Base-by-base conservation (phyloP, 2,113 vertebrate genomes). In the Perognathus longimembris region DNA sequence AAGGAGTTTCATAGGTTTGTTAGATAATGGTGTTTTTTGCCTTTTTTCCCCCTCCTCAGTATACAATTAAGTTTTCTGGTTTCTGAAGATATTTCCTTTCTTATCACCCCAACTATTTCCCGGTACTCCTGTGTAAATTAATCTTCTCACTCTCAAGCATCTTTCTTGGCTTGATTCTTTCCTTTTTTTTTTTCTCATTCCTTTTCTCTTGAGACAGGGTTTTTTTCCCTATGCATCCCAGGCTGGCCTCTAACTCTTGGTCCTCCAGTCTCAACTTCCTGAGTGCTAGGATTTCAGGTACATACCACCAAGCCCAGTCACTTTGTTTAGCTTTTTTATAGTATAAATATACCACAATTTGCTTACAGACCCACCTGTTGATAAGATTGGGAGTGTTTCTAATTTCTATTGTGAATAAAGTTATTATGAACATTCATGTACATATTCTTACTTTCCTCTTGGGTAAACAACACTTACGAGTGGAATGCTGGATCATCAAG, bases 61-160 rank as follows among this genome's bases (percentile, higher is more conserved):
- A n/a, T n/a, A n/a, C n/a, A n/a, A n/a, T n/a, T 71, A 36, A 21
- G 45, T 73, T 92, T 59, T 61, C 63, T 71, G 45, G 71, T 83
- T 82, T 95, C 85, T 30, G 76, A 93, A 90, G 50, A 86, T 77
- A 42, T 42, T 73, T 86, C 42, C 26, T 92, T 11, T 32, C 42
- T 45, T 45, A 45, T 54, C 50, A 54, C 50, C 42, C 42, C 28
- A 91, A 70, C 63, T 12, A 2, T 34, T 69, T 85, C 26, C 84
- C 21, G 75, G 26, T 64, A 40, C 9, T 4, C 24, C 54, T 88
- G 10, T 15, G 8, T 38, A 73, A 45, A 54, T 45, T 45, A 45
- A 74, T 34, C 61, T 50, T 30, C 30, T 17, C 11, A n/a, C 7
- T 40, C 17, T 34, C 20, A 71, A 92, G 45, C 5, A 82, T 76